Evolutionary conservation across 2,888 invertebrate species (phyloP), one percentile per base, ranked within the genome.

Genomic region (Eueremaeus valkanovi): DNA sequence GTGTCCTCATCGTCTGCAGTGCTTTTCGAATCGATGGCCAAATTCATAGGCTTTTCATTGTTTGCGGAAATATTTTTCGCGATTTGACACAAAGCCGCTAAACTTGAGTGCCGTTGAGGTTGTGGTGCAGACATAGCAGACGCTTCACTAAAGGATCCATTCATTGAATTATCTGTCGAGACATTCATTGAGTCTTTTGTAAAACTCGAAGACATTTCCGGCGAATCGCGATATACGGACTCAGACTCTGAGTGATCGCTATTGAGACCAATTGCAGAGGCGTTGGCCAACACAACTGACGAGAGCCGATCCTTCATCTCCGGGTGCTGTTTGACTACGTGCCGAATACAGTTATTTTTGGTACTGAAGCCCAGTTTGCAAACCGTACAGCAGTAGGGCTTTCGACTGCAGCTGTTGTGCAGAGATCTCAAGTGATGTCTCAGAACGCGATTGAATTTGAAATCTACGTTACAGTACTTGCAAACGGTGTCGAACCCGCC

Each of bases 1-100:
- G 85, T 87, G 76, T 86, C 87, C 75, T 86, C 85, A 75, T 85
- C 85, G 73, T 11, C 27, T 13, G 11, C 18, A 73, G 9, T 21
- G 27, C 21, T 49, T 11, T 49, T 49, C 3, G 24, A 45, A 36
- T 55, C 55, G 1, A 27, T 16, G n/a, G 40, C 51, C 73, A 45
- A 29, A 70, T 70, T 70, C 2, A 70, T 70, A 0, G 70, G 70
- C 1, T 40, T 63, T 27, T 58, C 61, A 24, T 31, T 66, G 13
- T 66, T n/a, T 31, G 24, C 42, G 3, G 51, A 36, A 36, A 61
- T 42, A 36, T 51, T 40, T 24, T 42, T 61, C 11, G 75, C 66
- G 21, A 75, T 73, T 58, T 75, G 72, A 72, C 72, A 75, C 31
- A 75, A 61, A 45, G 75, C 75, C 21, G 75, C 75, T 27, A 75